A percentile compares a stretch with the other conserved stretches of the same genome.
Evolutionary conservation across 2,113 vertebrate species (phyloP).

Genomic region (Catagonus wagneri): DNA sequence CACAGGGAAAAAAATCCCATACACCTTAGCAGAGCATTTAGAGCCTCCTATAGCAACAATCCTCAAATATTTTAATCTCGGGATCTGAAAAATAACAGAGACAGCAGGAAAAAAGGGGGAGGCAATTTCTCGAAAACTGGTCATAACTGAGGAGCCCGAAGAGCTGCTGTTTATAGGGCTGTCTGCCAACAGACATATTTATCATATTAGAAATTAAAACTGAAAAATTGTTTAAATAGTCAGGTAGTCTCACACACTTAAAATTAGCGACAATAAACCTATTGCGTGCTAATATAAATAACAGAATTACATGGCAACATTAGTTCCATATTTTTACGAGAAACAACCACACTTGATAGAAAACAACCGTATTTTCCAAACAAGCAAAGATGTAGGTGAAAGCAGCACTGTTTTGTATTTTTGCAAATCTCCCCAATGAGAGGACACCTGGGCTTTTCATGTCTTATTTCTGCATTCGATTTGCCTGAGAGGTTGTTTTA

Average conservation of each 20-base stretch:
- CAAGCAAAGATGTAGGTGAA: not conserved
- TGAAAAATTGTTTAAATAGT: not conserved
- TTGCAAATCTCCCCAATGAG: not conserved
- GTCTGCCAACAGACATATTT: not conserved
- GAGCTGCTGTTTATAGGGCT: not conserved
- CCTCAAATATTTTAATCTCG: not conserved
- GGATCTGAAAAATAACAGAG: conserved; percentile 33
- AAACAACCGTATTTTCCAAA: not conserved
- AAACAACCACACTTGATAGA: not conserved
- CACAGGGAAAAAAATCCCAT: not conserved
- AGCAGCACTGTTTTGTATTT: not conserved
- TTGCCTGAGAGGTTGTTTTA: not conserved
- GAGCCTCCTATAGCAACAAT: not conserved
- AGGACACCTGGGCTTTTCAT: not conserved
- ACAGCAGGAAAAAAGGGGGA: not conserved
- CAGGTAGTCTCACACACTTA: not conserved
- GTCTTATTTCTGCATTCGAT: not conserved
- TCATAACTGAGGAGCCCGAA: not conserved
- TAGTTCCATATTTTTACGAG: not conserved
- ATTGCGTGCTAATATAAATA: not conserved
- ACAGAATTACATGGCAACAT: not conserved
- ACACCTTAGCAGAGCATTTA: not conserved
- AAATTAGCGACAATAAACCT: not conserved
- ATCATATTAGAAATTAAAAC: not conserved
- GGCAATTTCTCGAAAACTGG: not conserved